These are phyloP conservation scores for Drosophila subsilvestris DNA, from an alignment of 2,888 invertebrate genomes.

Conservation along the genomic window DNA sequence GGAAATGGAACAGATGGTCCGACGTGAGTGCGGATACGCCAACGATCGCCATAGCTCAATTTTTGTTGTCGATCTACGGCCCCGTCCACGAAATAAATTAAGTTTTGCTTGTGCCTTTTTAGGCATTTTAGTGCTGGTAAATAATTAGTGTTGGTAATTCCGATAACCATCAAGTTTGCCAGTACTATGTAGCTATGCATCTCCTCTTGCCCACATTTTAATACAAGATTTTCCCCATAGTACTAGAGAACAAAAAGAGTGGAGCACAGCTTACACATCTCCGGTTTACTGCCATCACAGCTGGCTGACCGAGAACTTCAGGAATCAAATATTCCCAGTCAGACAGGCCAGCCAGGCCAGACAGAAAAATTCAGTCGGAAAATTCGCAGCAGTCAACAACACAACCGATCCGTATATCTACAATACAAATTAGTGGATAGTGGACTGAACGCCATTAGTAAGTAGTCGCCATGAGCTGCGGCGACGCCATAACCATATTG, in stretches of 20 bases:
- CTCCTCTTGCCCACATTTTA: too few species aligned
- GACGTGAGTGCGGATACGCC: background rate
- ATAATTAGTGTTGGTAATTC: background rate
- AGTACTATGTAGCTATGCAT: too few species aligned
- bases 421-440: background rate
- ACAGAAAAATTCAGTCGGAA: too few species aligned
- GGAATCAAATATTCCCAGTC: background rate
- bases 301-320: too few species aligned
- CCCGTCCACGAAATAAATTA: too few species aligned
- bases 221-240: too few species aligned
- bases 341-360: background rate
- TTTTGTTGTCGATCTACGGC: background rate
- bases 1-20: background rate
- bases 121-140: background rate
- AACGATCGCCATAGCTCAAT: background rate
- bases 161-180: background rate
- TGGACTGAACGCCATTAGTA: background rate
- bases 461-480: conserved; percentile 10
- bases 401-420: background rate
- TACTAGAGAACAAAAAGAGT: too few species aligned
- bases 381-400: background rate
- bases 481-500: conserved; percentile 50
- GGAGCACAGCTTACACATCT: too few species aligned
- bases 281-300: too few species aligned
- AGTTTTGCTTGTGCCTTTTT: too few species aligned